Evolutionary conservation across 2,888 invertebrate genomes (phyloP), one percentile per base, ranked within the genome.

Genomic region (Eumacrocentrus americanus): DNA sequence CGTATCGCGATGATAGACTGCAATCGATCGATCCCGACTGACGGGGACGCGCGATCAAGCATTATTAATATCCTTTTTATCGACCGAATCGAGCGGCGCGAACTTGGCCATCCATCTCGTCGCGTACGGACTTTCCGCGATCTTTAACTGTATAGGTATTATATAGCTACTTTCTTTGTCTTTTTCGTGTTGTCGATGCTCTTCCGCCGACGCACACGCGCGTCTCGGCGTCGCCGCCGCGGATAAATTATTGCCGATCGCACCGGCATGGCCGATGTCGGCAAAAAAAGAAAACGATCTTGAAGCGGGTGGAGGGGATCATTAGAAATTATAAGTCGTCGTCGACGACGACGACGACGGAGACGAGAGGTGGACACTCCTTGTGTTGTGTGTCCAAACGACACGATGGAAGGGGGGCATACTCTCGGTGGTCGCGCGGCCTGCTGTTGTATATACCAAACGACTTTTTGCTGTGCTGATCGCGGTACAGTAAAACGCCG

Each of bases 301-400:
- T 23, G 37, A 46, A 35, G 46, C 57, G 34, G 34, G 51, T 40
- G 60, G 18, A 47, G 53, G 59, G 61, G 61, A 56, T 65, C 65
- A 67, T 67, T 67, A 66, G 66, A 67, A 67, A 67, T 67, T 67
- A 66, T 66, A 67, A 67, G 62, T 62, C 66, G 66, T 58, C 50
- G 56, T 20, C 22, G 22, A 44, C 46, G 52, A n/a, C n/a, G n/a
- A n/a, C n/a, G n/a, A n/a, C n/a, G n/a, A n/a, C n/a, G n/a, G n/a
- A n/a, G n/a, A n/a, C n/a, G 22, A 35, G 46, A 38, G 57, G 40
- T 38, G 3, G 50, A 50, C 29, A 29, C 47, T 47, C 23, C 23
- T 47, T 29, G 9, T 25, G 25, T 44, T 25, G 37, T 23, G n/a
- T 29, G 35, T 50, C 23, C 38, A 56, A 42, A 22, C 23, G 23